These are phyloP conservation scores for Willowsia nigromaculata DNA, from an alignment of 2,888 invertebrate genomes.

Conservation along the genomic window DNA sequence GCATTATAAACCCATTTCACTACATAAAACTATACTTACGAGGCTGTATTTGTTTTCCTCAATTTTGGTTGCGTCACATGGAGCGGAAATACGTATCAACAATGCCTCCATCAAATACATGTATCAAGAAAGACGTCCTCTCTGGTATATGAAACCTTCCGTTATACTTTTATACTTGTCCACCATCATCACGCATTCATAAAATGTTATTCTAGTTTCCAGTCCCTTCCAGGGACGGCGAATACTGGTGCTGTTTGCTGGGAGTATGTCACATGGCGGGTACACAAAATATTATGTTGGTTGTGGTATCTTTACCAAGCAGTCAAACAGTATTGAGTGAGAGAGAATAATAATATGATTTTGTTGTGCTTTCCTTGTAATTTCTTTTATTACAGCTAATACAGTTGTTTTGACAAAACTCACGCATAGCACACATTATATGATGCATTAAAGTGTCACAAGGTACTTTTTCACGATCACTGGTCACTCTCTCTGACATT, in stretches of 20 bases:
- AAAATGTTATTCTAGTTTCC: not conserved
- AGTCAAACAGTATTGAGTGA: not conserved
- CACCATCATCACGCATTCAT: not conserved
- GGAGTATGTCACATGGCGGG: not conserved
- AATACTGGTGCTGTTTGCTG: not conserved
- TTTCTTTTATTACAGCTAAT: not conserved
- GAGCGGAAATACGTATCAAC: constrained; percentile 59
- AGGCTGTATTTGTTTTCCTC: not conserved
- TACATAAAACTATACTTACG: too few relatives aligned
- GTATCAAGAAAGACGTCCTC: constrained; percentile 11
- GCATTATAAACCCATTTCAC: not conserved
- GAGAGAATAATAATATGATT: not conserved
- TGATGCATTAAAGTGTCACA: not conserved
- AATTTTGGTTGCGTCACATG: constrained; percentile 9
- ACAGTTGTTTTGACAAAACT: not conserved
- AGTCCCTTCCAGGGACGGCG: constrained; percentile 15
- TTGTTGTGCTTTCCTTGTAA: too few relatives aligned
- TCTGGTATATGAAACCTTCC: constrained; percentile 25
- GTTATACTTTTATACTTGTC: not conserved
- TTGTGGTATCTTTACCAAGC: not conserved
- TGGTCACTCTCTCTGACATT: constrained; percentile 39
- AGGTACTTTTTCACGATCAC: not conserved
- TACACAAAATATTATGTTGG: not conserved
- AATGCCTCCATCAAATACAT: not conserved
- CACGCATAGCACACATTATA: not conserved